Evolutionary conservation across 2,888 invertebrate genomes (phyloP).

Genomic region (Luperina testacea): DNA sequence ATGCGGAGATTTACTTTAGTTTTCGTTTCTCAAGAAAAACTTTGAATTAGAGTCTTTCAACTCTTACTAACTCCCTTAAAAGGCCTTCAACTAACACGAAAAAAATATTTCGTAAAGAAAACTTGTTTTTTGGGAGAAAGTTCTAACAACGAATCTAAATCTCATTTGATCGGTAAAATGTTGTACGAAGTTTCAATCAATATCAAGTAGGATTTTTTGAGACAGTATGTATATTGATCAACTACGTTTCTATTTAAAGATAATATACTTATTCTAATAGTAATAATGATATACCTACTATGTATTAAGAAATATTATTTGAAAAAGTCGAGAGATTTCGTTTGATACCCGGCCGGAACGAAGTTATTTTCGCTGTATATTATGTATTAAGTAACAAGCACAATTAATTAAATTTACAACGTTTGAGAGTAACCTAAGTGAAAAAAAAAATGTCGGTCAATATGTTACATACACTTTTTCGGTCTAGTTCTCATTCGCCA

Average conservation of each 20-base stretch:
- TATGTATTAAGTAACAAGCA: too few species aligned
- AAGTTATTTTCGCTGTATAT: too few species aligned
- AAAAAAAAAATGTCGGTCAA: too few species aligned
- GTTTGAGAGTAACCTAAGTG: too few species aligned
- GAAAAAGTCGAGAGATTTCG: too few species aligned
- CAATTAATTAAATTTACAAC: too few species aligned
- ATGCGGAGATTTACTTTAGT: background rate
- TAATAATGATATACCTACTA: too few species aligned
- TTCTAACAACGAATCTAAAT: slow-evolving; percentile 11
- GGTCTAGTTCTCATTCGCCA: too few species aligned
- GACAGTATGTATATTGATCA: background rate
- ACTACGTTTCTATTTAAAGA: background rate
- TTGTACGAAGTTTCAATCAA: background rate
- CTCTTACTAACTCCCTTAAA: background rate
- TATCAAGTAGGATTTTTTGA: background rate
- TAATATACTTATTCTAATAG: background rate
- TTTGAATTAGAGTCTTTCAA: background rate
- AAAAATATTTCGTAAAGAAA: slow-evolving; percentile 6
- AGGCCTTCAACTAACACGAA: slow-evolving; percentile 19
- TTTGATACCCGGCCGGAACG: too few species aligned
- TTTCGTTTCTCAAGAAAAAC: background rate
- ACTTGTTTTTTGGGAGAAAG: background rate
- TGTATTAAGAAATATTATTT: too few species aligned
- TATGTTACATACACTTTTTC: too few species aligned
- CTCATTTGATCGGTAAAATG: slow-evolving; percentile 1